Percentiles rank a stretch among this genome's conserved stretches.
phyloP scores from a whole-genome alignment of 2,888 invertebrate species.

The Isoperla grammatica region DNA sequence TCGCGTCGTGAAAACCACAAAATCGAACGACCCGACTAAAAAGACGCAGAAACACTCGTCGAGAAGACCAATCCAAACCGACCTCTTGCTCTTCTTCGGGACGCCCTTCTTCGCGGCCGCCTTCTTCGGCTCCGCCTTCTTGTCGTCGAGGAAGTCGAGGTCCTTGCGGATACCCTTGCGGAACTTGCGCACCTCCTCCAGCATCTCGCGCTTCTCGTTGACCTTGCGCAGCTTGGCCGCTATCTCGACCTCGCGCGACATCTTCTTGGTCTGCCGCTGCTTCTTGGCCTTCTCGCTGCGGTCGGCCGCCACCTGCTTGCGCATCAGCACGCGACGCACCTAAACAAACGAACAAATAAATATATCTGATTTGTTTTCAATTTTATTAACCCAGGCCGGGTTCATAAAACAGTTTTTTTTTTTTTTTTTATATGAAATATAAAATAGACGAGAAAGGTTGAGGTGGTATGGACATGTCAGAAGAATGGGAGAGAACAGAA shows the following conservation, averaged over 20 bases:
- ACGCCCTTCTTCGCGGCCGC: background rate
- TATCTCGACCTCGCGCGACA: conserved; percentile 82
- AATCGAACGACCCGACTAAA: too few species aligned
- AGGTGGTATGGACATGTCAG: too few species aligned
- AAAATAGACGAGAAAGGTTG: too few species aligned
- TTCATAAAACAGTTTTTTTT: too few species aligned
- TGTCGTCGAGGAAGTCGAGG: conserved; percentile 73
- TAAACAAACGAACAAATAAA: too few species aligned
- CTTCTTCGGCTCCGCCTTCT: conserved; percentile 36
- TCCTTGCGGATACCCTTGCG: conserved; percentile 77
- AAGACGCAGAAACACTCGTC: too few species aligned
- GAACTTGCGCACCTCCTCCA: conserved; percentile 90
- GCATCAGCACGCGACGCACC: conserved; percentile 73
- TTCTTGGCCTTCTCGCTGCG: conserved; percentile 86
- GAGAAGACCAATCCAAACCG: too few species aligned
- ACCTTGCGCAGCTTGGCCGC: conserved; percentile 80
- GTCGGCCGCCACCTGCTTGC: conserved; percentile 79
- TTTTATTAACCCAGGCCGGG: too few species aligned
- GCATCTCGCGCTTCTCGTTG: conserved; percentile 84
- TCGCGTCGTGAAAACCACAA: too few species aligned
- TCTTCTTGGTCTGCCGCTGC: conserved; percentile 84
- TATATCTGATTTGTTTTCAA: too few species aligned
- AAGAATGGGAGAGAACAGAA: too few species aligned
- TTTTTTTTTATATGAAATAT: too few species aligned
- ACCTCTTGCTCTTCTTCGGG: background rate